These are phyloP conservation scores for Dasysyrphus albostriatus DNA, from an alignment of 2,888 invertebrate species.

Conservation along the genomic window DNA sequence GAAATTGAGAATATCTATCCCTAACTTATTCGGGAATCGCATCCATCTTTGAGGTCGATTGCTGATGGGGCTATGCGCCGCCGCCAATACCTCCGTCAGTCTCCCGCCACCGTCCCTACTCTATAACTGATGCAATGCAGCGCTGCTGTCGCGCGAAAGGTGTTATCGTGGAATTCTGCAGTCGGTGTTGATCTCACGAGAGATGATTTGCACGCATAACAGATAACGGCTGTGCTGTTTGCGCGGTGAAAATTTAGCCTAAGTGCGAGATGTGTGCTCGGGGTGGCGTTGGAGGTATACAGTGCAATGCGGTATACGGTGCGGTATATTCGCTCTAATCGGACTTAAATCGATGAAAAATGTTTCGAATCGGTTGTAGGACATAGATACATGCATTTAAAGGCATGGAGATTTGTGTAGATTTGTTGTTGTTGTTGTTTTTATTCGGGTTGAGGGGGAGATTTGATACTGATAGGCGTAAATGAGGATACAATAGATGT, in stretches of 20 bases:
- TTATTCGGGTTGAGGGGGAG: neutral
- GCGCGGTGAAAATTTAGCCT: conserved; percentile 39
- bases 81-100: neutral
- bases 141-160: conserved; percentile 63
- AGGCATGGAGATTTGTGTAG: conserved; percentile 64
- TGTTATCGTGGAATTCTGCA: conserved; percentile 66
- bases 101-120: neutral
- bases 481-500: conserved; percentile 67
- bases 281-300: conserved; percentile 1
- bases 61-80: conserved; percentile 4
- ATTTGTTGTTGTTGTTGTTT: conserved; percentile 13
- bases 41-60: conserved; percentile 44
- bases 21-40: conserved; percentile 57
- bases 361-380: conserved; percentile 73
- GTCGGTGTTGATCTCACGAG: conserved; percentile 73
- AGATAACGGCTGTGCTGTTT: conserved; percentile 70
- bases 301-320: neutral
- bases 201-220: conserved; percentile 75
- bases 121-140: neutral
- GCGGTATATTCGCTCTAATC: conserved; percentile 54
- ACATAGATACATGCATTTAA: conserved; percentile 75
- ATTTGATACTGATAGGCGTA: conserved; percentile 44
- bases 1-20: conserved; percentile 41
- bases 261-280: neutral
- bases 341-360: conserved; percentile 75